Evolutionary conservation across 2,888 invertebrate species (phyloP).

Genomic region (Caradrina clavipalpis): DNA sequence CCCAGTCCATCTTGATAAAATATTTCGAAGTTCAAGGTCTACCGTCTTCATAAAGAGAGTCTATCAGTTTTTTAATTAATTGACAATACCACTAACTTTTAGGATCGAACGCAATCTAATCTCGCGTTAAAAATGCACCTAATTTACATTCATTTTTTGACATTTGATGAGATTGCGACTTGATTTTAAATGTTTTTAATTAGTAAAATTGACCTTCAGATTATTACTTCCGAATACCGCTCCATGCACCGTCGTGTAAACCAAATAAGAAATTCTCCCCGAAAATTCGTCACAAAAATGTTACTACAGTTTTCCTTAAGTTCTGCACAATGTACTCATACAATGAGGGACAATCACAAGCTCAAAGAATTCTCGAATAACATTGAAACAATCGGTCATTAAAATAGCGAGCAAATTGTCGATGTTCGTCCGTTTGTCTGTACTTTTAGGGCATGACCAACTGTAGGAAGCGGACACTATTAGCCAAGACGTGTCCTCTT

Average conservation of each 20-base stretch:
- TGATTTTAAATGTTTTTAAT: no score
- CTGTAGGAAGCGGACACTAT: slow-evolving; percentile 57
- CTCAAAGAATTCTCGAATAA: slow-evolving; percentile 35
- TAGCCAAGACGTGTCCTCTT: slow-evolving; percentile 60
- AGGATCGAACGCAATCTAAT: no score
- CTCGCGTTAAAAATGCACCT: no score
- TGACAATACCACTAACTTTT: no score
- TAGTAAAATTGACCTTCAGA: no score
- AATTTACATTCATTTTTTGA: no score
- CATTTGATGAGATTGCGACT: no score
- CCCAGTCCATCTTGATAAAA: not conserved
- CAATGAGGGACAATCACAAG: slow-evolving; percentile 7
- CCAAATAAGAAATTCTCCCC: not conserved
- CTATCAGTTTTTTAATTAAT: not conserved
- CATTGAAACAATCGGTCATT: slow-evolving; percentile 54
- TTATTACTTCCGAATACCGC: no score
- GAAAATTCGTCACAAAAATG: not conserved
- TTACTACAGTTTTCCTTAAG: slow-evolving; percentile 4
- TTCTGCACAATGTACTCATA: not conserved
- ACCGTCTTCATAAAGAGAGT: not conserved
- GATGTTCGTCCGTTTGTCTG: slow-evolving; percentile 34
- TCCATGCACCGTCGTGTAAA: no score
- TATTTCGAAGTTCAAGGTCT: not conserved
- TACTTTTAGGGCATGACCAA: slow-evolving; percentile 62
- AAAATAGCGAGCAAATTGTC: slow-evolving; percentile 41